A percentile compares a stretch with the other conserved stretches of the same genome.
These are phyloP conservation scores for Globia sparganii DNA, from an alignment of 2,888 invertebrate species.

Conservation along the genomic window DNA sequence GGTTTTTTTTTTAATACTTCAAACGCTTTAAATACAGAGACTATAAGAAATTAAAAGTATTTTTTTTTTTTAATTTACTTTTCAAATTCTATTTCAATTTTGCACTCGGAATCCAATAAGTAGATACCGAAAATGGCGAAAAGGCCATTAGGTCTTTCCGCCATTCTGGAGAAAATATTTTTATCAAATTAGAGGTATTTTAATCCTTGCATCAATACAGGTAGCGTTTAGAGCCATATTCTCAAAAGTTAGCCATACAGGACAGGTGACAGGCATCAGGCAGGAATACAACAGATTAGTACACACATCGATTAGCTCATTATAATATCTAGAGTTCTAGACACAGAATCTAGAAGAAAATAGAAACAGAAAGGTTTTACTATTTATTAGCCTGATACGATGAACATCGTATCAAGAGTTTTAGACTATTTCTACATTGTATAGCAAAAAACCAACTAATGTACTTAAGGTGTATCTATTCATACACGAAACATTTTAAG, in stretches of 20 bases:
- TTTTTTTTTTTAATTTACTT: neutral
- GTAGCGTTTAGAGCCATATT: slow-evolving; percentile 73
- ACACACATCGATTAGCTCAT: slow-evolving; percentile 63
- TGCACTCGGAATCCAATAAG: neutral
- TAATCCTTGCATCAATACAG: neutral
- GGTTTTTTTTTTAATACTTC: neutral
- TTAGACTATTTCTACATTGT: slow-evolving; percentile 14
- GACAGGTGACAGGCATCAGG: slow-evolving; percentile 83
- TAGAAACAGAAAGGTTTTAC: slow-evolving; percentile 46
- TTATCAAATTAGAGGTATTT: neutral
- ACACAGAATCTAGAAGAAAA: slow-evolving; percentile 60
- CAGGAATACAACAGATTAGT: slow-evolving; percentile 80
- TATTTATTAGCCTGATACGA: slow-evolving; percentile 19
- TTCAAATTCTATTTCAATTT: neutral
- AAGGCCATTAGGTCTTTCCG: neutral
- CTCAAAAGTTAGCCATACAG: slow-evolving; percentile 71
- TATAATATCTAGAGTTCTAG: slow-evolving; percentile 62
- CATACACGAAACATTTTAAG: too few species aligned
- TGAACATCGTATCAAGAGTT: slow-evolving; percentile 25
- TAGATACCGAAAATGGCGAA: neutral
- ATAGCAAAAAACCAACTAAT: slow-evolving; percentile 1
- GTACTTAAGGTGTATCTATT: too few species aligned
- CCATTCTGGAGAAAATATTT: neutral
- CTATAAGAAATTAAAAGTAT: neutral
- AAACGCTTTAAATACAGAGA: neutral